A percentile compares a stretch with the other conserved stretches of the same genome.
Conservation (phyloP, 2,888 invertebrate species). For the Philopedon plagiatum region DNA sequence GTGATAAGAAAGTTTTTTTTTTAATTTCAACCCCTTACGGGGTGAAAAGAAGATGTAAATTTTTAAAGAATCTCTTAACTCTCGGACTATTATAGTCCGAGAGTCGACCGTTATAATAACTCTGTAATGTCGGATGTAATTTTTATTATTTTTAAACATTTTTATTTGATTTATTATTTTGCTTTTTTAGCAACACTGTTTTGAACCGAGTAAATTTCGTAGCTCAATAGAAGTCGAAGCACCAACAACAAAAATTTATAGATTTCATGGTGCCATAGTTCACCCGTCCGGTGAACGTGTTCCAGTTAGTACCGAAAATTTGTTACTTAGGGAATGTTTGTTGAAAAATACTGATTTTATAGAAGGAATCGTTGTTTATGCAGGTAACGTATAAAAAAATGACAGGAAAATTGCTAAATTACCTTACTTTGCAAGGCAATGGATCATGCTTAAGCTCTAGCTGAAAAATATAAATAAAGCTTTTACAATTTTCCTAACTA, state of each 20-base stretch:
- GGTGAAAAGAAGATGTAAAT: too few species aligned
- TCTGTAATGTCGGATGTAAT: too few species aligned
- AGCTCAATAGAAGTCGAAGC: constrained; percentile 93
- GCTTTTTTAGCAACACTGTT: constrained; percentile 76
- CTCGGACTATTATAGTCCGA: too few species aligned
- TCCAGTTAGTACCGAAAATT: constrained; percentile 89
- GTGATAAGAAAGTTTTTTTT: too few species aligned
- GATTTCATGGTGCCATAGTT: constrained; percentile 91
- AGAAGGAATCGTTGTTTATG: constrained; percentile 97
- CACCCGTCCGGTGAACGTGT: constrained; percentile 85
- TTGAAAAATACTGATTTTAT: constrained; percentile 97
- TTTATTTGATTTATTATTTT: constrained; percentile 11
- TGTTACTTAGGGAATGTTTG: constrained; percentile 92
- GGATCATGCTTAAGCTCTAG: too few species aligned
- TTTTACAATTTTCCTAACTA: too few species aligned
- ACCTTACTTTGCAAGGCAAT: too few species aligned
- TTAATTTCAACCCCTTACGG: too few species aligned
- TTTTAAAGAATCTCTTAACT: too few species aligned
- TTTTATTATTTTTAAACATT: neutral
- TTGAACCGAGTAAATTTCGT: constrained; percentile 85
- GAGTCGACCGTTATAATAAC: neutral
- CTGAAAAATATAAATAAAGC: too few species aligned
- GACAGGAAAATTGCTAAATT: too few species aligned
- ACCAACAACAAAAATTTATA: constrained; percentile 96
- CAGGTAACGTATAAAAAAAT: constrained; percentile 70